Evolutionary conservation across 35 echinoderm and acorn worm species (phyloP), one percentile per base, ranked within the genome.

Genomic region (Apostichopus californicus): DNA sequence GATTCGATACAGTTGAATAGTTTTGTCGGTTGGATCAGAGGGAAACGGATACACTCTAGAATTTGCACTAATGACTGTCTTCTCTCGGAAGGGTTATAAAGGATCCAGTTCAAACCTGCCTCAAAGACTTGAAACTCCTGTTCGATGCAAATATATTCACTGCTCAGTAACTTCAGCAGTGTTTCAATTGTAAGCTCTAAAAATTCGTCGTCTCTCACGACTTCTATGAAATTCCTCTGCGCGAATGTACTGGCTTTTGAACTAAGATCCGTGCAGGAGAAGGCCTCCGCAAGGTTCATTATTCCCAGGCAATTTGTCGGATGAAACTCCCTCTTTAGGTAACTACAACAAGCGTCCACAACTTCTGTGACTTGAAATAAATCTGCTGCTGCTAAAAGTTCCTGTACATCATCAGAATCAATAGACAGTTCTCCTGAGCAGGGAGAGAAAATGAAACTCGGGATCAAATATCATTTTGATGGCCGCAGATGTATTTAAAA

Each of bases 91-190:
- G 93, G 82, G 57, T 95, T 75, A 77, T 98, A 94, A 5, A 92
- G 77, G 58, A 98, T 96, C 96, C 96, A 98, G 4, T 84, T 56
- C 58, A 98, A 61, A 5, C 88, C 95, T 15, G 96, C 94, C 58
- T 93, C 79, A 75, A 98, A 98, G 18, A 98, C 94, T 85, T 98
- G 95, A 89, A 96, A 94, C 81, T 98, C 96, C 34, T 83, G 95
- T 78, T 98, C 96, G 24, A 98, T 91, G 75, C 86, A 65, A 34
- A 98, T 53, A 55, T 93, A 79, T 61, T 98, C 96, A 83, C 96
- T 98, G 15, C 77, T 70, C 0, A 96, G 56, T 2, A 98, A 46
- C 5, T 92, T 70, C 22, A 94, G 65, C 12, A 98, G 71, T 66
- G 89, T 58, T 0, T 93, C 92, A 4, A 77, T 20, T 24, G 87